Evolutionary conservation across 2,888 invertebrate genomes (phyloP), one percentile per base, ranked within the genome.

Genomic region (Folsomia manolachei): DNA sequence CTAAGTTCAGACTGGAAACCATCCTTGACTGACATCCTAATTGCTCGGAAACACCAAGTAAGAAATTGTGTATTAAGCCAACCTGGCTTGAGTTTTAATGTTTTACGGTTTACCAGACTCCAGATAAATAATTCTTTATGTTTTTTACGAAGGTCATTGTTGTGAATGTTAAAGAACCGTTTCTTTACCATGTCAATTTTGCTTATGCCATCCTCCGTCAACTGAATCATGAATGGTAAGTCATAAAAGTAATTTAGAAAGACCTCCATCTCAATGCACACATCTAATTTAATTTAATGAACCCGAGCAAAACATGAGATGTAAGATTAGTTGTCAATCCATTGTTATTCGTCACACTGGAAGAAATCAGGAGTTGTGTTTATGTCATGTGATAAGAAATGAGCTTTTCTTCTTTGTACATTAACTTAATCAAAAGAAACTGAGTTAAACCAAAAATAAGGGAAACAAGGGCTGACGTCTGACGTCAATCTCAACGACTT

Each of bases 1-100:
- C 53, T 79, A 18, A 70, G 60, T 60, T 73, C 76, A 1, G 77
- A 79, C 62, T 79, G 79, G 79, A 76, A 79, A 39, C 77, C 79
- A 14, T 71, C 69, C 60, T 39, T 79, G 4, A 73, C 76, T 7
- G 79, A 79, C 51, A 70, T 74, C 25, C 27, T 78, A 1, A 72
- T 76, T 63, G 62, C 74, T 23, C 61, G 71, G 14, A 71, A 76
- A 18, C 76, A 79, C 71, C 77, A 79, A 71, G 79, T 79, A 1
- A 39, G 39, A 39, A 11, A 25, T 2, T 25, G 18, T 65, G 14
- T 11, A 52, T 52, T 14, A 11, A 11, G 18, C 52, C 52, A 52
- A 18, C 18, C 52, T 52, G 11, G 18, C 11, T 14, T 11, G 14
- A 62, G 51, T 27, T 39, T 27, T 24, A n/a, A n/a, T n/a, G n/a